Conservation (phyloP, 2,113 vertebrate species). For the Cranoglanis bouderius region DNA sequence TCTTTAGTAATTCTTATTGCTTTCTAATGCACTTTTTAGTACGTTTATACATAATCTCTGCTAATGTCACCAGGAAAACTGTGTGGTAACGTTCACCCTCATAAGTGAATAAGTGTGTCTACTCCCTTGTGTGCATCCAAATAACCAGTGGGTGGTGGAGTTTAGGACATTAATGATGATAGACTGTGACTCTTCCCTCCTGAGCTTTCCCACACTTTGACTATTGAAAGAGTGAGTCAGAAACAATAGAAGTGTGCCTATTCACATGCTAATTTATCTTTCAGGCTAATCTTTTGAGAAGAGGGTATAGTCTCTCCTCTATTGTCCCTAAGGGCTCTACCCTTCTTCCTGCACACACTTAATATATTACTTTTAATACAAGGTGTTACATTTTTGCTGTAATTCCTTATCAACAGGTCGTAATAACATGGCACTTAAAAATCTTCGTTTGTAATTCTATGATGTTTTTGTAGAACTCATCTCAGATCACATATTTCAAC, state of each 20-base stretch:
- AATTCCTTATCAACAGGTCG: background rate
- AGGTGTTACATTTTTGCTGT: background rate
- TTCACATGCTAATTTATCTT: background rate
- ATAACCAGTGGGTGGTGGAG: background rate
- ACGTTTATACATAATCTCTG: background rate
- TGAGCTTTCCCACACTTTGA: slow-evolving; percentile 19
- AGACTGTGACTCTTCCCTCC: slow-evolving; percentile 10
- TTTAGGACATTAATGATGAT: background rate
- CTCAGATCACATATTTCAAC: too few species aligned
- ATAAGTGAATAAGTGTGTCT: slow-evolving; percentile 17
- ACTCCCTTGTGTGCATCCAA: background rate
- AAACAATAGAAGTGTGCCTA: slow-evolving; percentile 20
- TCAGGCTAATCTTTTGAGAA: background rate
- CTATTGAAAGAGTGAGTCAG: background rate
- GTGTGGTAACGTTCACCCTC: background rate
- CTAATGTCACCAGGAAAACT: background rate
- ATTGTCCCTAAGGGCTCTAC: background rate
- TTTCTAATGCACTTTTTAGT: background rate
- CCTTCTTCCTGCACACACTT: background rate
- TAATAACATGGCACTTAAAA: background rate
- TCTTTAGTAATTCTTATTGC: background rate
- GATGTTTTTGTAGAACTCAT: too few species aligned
- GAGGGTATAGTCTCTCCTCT: background rate
- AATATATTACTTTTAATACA: background rate
- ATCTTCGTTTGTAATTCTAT: background rate